Conservation (phyloP, 2,113 vertebrate species). For the Bos taurus region ARS-UCD2.0 NC_037337.1:55935501-55936000, state of each 20-base stretch:
- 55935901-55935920: no score
- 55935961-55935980: no score
- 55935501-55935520: not conserved
- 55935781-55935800: no score
- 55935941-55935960: accelerated
- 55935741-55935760: no score
- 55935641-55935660: not conserved
- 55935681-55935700: not conserved
- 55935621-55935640: not conserved
- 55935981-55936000: not conserved
- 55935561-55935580: not conserved
- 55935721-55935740: not conserved
- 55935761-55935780: no score
- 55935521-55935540: not conserved
- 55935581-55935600: not conserved
- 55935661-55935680: not conserved
- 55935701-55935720: not conserved
- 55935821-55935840: no score
- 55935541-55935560: not conserved
- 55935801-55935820: no score
- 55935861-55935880: no score
- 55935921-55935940: no score
- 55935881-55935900: no score
- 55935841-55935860: no score
- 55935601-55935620: not conserved